Base-by-base conservation (phyloP, 2,888 invertebrate genomes). In the Choristoneura rosaceana region DNA sequence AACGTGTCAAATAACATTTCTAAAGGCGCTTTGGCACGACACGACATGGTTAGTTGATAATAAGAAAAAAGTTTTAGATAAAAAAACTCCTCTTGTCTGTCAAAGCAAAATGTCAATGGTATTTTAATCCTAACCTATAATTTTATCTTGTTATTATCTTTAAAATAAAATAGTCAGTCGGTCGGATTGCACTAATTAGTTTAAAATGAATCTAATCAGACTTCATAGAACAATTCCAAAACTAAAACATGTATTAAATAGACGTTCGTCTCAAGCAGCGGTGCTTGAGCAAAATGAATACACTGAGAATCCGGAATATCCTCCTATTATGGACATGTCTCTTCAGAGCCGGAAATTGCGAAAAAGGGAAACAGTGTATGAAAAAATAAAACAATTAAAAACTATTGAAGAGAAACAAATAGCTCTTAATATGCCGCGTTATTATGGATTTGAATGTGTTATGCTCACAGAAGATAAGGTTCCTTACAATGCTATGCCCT, bases 341-440 rank as follows among this genome's bases (percentile, higher is more conserved):
- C 86, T 82, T 12, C 83, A 91, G 79, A 95, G 94, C 8, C 92
- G 83, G 73, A 90, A 91, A 73, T 85, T 89, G 79, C 93, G 96
- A 59, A 84, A 90, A 71, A 87, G 91, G 0, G 84, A 94, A 75
- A 77, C 82, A 2, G 89, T 95, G 86, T 90, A 96, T 80, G 92
- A 96, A 15, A 94, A 95, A 82, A 95, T 98, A 14, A 95, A 95
- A 84, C 86, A 93, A 0, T 81, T 97, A 12, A 94, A 95, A 71
- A 97, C 97, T 0, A 95, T 98, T 0, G 98, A 98, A 90, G 97
- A 98, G 85, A 98, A 98, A 84, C 94, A 97, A 79, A 96, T 97
- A 67, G 97, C 97, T 79, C 82, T 98, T 34, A 98, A 98, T 85
- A 96, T 98, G 96, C 97, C 97, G 0, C 95, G 95, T 64, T 98